Conservation (phyloP, 2,888 invertebrate genomes). For the Vannuccia rotundouncinata region DNA sequence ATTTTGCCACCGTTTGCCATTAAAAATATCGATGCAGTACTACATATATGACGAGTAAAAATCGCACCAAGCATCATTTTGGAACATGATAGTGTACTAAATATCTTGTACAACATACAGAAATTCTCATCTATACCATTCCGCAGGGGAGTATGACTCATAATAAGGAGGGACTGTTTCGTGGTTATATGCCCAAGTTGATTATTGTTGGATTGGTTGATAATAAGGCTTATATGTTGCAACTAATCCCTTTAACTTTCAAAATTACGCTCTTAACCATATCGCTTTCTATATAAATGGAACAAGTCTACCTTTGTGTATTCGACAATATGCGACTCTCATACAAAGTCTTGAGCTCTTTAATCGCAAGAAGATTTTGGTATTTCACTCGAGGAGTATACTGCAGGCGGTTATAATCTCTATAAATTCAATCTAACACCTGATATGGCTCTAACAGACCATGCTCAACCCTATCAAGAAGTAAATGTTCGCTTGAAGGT, state of each 20-base stretch:
- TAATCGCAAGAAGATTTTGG: slow-evolving; percentile 15
- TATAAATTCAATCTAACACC: neutral
- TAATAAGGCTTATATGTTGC: slow-evolving; percentile 6
- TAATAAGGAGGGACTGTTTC: neutral
- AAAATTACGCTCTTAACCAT: neutral
- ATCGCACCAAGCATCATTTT: no score
- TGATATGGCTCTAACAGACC: neutral
- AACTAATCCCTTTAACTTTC: slow-evolving; percentile 18
- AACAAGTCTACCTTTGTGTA: neutral
- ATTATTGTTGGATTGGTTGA: slow-evolving; percentile 25
- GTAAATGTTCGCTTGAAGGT: neutral
- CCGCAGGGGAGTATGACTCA: neutral
- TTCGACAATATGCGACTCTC: neutral
- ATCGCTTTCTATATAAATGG: slow-evolving; percentile 15
- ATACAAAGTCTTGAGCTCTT: neutral
- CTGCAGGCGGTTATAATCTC: neutral
- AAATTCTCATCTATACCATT: slow-evolving; percentile 7
- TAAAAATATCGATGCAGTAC: neutral
- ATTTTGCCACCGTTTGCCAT: no score
- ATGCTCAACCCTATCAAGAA: slow-evolving; percentile 9
- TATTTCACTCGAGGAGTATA: neutral
- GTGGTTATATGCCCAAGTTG: neutral
- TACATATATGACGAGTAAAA: no score
- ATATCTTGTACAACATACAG: slow-evolving; percentile 16
- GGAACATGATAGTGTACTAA: neutral